phyloP scores from a whole-genome alignment of 2,888 invertebrate genomes.

The Drosophila paranaensis region DNA sequence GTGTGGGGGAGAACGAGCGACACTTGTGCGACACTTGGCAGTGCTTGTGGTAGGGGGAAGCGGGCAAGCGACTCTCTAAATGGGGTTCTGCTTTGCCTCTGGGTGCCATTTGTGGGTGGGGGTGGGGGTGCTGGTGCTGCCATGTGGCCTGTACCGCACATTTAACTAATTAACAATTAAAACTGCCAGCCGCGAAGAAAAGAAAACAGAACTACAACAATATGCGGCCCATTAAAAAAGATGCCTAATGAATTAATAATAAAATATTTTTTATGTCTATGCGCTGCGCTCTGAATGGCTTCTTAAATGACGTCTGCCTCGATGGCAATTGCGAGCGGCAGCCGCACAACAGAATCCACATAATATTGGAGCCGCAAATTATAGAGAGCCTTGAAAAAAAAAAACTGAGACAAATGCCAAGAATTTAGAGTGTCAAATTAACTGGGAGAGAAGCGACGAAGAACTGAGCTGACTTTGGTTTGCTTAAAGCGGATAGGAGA shows the following conservation, averaged over 20 bases:
- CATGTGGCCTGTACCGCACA: constrained; percentile 76
- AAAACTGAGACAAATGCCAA: background rate
- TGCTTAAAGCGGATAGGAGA: background rate
- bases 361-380: constrained; percentile 36
- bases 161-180: constrained; percentile 80
- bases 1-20: constrained; percentile 36
- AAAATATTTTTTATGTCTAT: constrained; percentile 68
- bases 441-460: background rate
- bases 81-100: constrained; percentile 47
- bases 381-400: constrained; percentile 2
- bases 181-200: constrained; percentile 60
- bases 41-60: background rate
- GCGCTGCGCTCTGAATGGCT: constrained; percentile 34
- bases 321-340: constrained; percentile 20
- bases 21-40: constrained; percentile 68
- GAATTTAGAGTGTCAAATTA: background rate
- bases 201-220: constrained; percentile 50
- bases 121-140: constrained; percentile 36
- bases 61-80: background rate
- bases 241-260: constrained; percentile 77
- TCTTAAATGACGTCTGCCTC: constrained; percentile 45
- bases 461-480: background rate
- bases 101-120: constrained; percentile 25
- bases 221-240: constrained; percentile 76
- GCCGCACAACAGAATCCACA: constrained; percentile 24